Evolutionary conservation across 2,888 invertebrate genomes (phyloP).

Genomic region (Drosophila longiperda): DNA sequence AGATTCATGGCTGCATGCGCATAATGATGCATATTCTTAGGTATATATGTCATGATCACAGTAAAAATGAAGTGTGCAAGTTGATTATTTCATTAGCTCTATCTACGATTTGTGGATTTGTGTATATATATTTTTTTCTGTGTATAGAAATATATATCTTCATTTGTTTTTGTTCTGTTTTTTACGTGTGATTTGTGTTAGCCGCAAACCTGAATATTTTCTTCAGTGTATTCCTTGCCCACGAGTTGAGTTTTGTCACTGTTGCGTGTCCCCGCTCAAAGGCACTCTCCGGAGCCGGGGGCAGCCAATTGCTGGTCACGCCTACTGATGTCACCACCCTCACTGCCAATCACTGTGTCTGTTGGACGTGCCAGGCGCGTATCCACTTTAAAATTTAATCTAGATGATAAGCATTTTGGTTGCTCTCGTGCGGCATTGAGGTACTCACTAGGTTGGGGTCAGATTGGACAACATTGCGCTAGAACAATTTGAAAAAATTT

Average conservation of each 20-base stretch:
- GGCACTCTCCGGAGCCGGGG: constrained; percentile 17
- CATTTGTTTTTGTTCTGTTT: neutral
- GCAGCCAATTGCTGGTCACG: constrained; percentile 34
- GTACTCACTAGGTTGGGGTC: constrained; percentile 71
- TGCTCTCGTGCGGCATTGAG: constrained; percentile 47
- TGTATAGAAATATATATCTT: neutral
- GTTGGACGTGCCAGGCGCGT: constrained; percentile 50
- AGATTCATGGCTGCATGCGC: constrained; percentile 90
- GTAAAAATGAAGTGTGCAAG: constrained; percentile 1
- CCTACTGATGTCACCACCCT: constrained; percentile 46
- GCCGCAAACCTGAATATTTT: constrained; percentile 63
- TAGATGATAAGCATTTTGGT: constrained; percentile 62
- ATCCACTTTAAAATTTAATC: constrained; percentile 57
- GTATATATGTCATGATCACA: constrained; percentile 79
- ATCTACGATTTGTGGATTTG: constrained; percentile 6
- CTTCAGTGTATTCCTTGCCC: constrained; percentile 56
- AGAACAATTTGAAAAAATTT: constrained; percentile 12
- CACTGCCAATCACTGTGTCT: constrained; percentile 35
- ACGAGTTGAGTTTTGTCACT: constrained; percentile 37
- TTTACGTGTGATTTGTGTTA: constrained; percentile 17
- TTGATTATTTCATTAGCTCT: constrained; percentile 8
- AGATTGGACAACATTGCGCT: constrained; percentile 63
- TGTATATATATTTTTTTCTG: constrained; percentile 2
- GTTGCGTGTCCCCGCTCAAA: constrained; percentile 40
- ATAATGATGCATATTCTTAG: constrained; percentile 79